Percentiles rank a stretch among this genome's conserved stretches.
Evolutionary conservation across 1,140 invertebrate genomes (phyloP).

Genomic region (Latrodectus geometricus): DNA sequence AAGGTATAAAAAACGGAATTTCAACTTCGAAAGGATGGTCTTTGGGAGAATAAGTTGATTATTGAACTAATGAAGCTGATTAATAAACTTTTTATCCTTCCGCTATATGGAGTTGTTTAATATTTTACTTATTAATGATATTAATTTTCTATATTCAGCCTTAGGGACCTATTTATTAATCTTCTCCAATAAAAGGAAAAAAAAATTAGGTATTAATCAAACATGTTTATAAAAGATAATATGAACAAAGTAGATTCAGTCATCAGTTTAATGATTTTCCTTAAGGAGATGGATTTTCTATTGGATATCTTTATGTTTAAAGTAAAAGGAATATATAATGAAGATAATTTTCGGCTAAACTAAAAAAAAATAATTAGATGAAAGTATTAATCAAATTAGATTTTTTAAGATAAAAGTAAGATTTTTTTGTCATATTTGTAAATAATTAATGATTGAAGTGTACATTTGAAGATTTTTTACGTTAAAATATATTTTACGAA

Average conservation of each 20-base stretch:
- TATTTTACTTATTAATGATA: slow-evolving; percentile 20
- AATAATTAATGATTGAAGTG: too few relatives aligned
- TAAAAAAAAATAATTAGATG: too few relatives aligned
- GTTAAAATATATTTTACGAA: too few relatives aligned
- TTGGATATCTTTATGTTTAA: too few relatives aligned
- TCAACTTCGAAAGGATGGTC: slow-evolving; percentile 8
- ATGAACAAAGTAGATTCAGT: slow-evolving; percentile 25
- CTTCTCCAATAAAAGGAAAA: slow-evolving; percentile 14
- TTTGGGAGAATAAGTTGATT: not conserved
- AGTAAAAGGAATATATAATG: too few relatives aligned
- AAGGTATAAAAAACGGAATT: not conserved
- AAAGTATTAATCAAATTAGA: too few relatives aligned
- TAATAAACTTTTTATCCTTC: slow-evolving; percentile 24
- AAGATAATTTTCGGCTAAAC: too few relatives aligned
- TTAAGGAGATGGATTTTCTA: not conserved
- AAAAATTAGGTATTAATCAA: slow-evolving; percentile 38
- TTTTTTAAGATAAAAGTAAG: too few relatives aligned
- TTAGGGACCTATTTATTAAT: slow-evolving; percentile 22
- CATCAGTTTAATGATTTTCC: slow-evolving; percentile 38
- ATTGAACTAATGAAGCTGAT: slow-evolving; percentile 13
- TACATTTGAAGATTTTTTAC: too few relatives aligned
- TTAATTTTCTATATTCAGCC: slow-evolving; percentile 25
- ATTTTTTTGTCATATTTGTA: too few relatives aligned
- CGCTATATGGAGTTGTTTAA: not conserved
- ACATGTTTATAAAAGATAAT: slow-evolving; percentile 48